Evolutionary conservation across 2,888 invertebrate genomes (phyloP).

Genomic region (Dendrolimus houi): DNA sequence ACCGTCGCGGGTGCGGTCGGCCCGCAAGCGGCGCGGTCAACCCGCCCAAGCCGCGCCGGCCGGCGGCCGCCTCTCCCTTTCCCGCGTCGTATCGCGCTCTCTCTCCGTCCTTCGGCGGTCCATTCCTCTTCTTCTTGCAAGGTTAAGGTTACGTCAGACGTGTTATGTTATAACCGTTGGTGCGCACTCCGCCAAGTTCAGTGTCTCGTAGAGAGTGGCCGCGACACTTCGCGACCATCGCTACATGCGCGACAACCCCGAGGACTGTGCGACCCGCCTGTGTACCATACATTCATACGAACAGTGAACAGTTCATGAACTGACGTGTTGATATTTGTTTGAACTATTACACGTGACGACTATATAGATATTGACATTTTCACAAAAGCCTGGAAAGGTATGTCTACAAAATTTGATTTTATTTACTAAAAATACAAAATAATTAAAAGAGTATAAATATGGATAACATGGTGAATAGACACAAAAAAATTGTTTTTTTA

Average conservation of each 20-base stretch:
- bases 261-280: constrained; percentile 64
- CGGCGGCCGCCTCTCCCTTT: constrained; percentile 63
- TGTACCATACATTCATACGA: constrained; percentile 47
- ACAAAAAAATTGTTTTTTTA: too few relatives aligned
- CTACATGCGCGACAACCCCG: constrained; percentile 46
- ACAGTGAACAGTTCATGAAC: constrained; percentile 74
- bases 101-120: constrained; percentile 73
- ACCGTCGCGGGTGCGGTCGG: constrained; percentile 13
- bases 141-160: constrained; percentile 77
- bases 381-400: constrained; percentile 42
- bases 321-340: constrained; percentile 67
- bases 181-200: constrained; percentile 73
- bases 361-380: constrained; percentile 11
- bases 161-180: constrained; percentile 77
- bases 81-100: constrained; percentile 69
- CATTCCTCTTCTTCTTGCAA: constrained; percentile 76
- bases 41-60: constrained; percentile 23
- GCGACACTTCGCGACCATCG: constrained; percentile 64
- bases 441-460: constrained; percentile 5
- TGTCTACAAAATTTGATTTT: constrained; percentile 20
- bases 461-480: too few relatives aligned
- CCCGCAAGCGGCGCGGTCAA: constrained; percentile 15
- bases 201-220: constrained; percentile 74
- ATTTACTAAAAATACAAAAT: neutral
- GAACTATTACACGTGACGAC: constrained; percentile 60